These are phyloP conservation scores for Trichogramma pretiosum DNA, from an alignment of 1,140 invertebrate species.

Conservation along the genomic window DNA sequence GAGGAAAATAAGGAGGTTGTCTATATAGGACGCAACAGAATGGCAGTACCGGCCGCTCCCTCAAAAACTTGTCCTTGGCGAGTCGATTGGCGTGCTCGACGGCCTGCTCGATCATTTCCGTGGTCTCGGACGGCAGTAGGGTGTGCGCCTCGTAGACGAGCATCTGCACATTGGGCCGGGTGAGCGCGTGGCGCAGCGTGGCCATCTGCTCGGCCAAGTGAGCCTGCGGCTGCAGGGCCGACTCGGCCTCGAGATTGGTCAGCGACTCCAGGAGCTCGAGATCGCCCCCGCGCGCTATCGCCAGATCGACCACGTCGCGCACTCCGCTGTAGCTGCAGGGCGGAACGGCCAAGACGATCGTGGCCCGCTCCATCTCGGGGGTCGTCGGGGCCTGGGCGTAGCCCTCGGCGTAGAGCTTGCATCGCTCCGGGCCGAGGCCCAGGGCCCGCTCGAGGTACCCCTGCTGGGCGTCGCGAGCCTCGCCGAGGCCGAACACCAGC, in stretches of 20 bases:
- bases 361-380: constrained; percentile 54
- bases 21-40: constrained; percentile 9
- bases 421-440: constrained; percentile 30
- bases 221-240: constrained; percentile 21
- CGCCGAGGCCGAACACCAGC: constrained; percentile 49
- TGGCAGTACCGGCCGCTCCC: constrained; percentile 27
- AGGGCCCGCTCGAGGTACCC: constrained; percentile 25
- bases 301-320: constrained; percentile 63
- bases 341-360: constrained; percentile 63
- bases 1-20: neutral
- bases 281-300: constrained; percentile 36
- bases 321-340: constrained; percentile 68
- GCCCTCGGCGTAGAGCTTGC: constrained; percentile 41
- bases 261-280: constrained; percentile 29
- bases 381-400: constrained; percentile 24
- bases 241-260: constrained; percentile 20
- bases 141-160: constrained; percentile 45
- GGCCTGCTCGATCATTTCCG: constrained; percentile 35
- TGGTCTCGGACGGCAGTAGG: constrained; percentile 38
- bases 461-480: constrained; percentile 7
- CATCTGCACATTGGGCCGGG: constrained; percentile 40
- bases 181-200: constrained; percentile 34
- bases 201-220: constrained; percentile 32
- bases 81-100: constrained; percentile 40
- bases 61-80: constrained; percentile 36